Base-by-base conservation (phyloP, 2,888 invertebrate genomes). In the Pilophorus perplexus region DNA sequence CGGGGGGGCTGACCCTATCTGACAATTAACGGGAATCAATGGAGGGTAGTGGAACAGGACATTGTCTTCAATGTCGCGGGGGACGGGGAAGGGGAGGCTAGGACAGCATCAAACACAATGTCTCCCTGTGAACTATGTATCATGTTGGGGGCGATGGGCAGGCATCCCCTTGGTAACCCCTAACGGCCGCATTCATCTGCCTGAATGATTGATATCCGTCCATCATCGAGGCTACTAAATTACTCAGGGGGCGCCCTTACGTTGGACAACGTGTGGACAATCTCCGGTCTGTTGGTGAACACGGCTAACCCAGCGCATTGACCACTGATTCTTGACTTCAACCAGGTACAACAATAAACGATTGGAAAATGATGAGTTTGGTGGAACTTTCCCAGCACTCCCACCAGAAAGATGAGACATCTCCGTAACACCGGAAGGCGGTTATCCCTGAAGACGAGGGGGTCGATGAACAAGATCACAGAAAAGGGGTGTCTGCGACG, bases 121-220 rank as follows among this genome's bases (percentile, higher is more conserved):
- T 23, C 57, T 40, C 18, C 20, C 60, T 18, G 42, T 60, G 44
- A 60, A 60, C 60, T 60, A 60, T 60, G 60, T 60, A 60, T 60
- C 60, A 60, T 46, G 60, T 60, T 60, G 44, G 27, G 60, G 44
- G 57, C 20, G 57, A 38, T 37, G 23, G 52, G 57, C 16, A 54
- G 60, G 46, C 44, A 60, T 60, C 46, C 60, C 44, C 25, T 46
- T 8, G 60, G 60, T 60, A 28, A 60, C 33, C 60, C 46, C 46
- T 46, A 60, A 60, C 60, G 60, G 60, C 44, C 23, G 44, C 46
- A 60, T 60, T 60, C 60, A 60, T 60, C 60, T 60, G 60, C 44
- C 46, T 60, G 60, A 60, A 60, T 60, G 60, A 60, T 60, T 60
- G 60, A 60, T 60, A 44, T 44, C 60, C 60, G 60, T 60, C 60